Base-by-base conservation (phyloP, 2,888 invertebrate genomes). In the Cerceris ruficornis region DNA sequence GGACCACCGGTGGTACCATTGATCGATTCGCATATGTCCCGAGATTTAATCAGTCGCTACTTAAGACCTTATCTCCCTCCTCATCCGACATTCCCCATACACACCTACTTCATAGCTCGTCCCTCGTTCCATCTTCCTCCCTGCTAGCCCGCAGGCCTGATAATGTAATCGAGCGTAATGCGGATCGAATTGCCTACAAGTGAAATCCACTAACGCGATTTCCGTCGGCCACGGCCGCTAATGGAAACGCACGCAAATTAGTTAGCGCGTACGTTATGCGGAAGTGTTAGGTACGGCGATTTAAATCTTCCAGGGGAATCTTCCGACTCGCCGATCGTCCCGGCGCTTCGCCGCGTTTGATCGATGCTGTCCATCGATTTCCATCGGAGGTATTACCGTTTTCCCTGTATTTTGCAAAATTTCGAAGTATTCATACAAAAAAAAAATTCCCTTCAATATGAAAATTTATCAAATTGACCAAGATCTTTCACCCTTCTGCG, bases 31-130 rank as follows among this genome's bases (percentile, higher is more conserved):
- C 92, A 92, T 92, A 92, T 92, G 92, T 91, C 91, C 89, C 85
- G 88, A 91, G 91, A 92, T 92, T 92, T 91, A 92, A 92, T 92
- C 92, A 91, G 90, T 86, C 88, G 77, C 87, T 91, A 90, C 92
- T 92, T 89, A 90, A 85, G 87, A 86, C 87, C 88, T 90, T 90
- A 90, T 91, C 88, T 89, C 82, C 86, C 86, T 84, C 83, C 87
- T 75, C 61, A 86, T 81, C 84, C 76, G 43, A 62, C 74, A 49
- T 71, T 71, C 81, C 78, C 70, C 73, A 73, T 60, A 76, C 76
- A 69, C 81, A 65, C 77, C 81, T 70, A 81, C 83, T 75, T 59
- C 74, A 61, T 64, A 69, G 81, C 81, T 76, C 77, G 80, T 73
- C 79, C 81, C 84, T 67, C 80, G 71, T 75, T 60, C 50, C 46